Conservation (phyloP, 2,797 vertebrate species). For the Melanotaenia pygmaea region DNA sequence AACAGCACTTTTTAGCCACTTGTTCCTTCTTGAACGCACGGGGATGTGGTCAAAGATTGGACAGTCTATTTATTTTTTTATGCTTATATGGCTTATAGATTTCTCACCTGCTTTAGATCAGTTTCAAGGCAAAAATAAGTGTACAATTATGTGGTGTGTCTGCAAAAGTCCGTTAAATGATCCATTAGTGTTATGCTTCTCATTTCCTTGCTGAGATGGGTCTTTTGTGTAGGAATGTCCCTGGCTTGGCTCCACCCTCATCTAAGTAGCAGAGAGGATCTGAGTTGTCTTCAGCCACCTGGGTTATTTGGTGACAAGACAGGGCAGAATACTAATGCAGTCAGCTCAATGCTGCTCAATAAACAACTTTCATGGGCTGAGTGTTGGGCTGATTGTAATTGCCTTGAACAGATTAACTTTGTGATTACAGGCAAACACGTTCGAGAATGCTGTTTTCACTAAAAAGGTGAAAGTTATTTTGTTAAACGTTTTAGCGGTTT, state of each 20-base stretch:
- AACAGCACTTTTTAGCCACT: slow-evolving; percentile 15
- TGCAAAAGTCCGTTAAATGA: slow-evolving; percentile 11
- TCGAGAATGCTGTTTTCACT: slow-evolving; percentile 22
- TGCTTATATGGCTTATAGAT: neutral
- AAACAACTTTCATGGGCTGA: slow-evolving; percentile 46
- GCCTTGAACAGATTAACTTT: slow-evolving; percentile 51
- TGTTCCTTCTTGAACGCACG: slow-evolving; percentile 25
- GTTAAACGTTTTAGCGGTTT: slow-evolving; percentile 21
- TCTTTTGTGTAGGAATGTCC: slow-evolving; percentile 68
- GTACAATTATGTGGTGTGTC: neutral
- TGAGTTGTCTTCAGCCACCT: slow-evolving; percentile 70
- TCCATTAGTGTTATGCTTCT: slow-evolving; percentile 61
- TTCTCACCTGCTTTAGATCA: slow-evolving; percentile 12
- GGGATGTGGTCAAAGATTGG: slow-evolving; percentile 42
- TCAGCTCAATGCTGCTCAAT: slow-evolving; percentile 61
- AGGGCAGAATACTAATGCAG: slow-evolving; percentile 71
- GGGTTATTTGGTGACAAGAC: slow-evolving; percentile 47
- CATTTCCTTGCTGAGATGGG: slow-evolving; percentile 62
- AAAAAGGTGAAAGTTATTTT: slow-evolving; percentile 17
- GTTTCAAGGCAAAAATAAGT: neutral
- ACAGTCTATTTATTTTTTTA: slow-evolving; percentile 20
- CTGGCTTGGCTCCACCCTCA: slow-evolving; percentile 65
- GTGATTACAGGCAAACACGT: slow-evolving; percentile 40
- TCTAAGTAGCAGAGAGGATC: slow-evolving; percentile 56
- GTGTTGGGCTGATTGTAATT: slow-evolving; percentile 41